Conservation (phyloP, 2,113 vertebrate species). For the Talpa occidentalis region DNA sequence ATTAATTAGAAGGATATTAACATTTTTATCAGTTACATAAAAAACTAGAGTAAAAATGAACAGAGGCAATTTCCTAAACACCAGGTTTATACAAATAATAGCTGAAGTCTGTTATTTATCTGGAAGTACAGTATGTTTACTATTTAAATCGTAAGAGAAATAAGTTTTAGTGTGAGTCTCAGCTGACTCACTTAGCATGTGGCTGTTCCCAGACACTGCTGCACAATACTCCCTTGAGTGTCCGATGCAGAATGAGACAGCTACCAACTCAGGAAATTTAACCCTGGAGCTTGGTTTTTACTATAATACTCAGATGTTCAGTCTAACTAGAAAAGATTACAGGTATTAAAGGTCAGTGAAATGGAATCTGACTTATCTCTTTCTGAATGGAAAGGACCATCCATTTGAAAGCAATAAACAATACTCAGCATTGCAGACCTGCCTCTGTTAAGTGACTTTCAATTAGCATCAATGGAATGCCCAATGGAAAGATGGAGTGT, state of each 20-base stretch:
- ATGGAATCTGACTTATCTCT: constrained; percentile 32
- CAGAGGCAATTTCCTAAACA: neutral
- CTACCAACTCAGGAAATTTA: constrained; percentile 3
- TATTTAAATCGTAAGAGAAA: neutral
- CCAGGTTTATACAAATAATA: neutral
- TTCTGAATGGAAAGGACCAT: constrained; percentile 36
- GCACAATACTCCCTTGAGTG: neutral
- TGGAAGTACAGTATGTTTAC: neutral
- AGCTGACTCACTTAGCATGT: neutral
- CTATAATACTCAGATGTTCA: neutral
- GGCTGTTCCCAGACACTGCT: neutral
- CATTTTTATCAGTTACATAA: constrained; percentile 22
- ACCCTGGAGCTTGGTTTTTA: constrained; percentile 3
- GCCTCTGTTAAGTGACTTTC: constrained; percentile 59
- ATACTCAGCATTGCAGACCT: neutral
- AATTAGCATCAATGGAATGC: constrained; percentile 59
- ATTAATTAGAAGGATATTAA: neutral
- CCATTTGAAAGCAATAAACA: neutral
- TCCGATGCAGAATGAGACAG: neutral
- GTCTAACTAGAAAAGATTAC: constrained; percentile 36
- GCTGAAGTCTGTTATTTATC: neutral
- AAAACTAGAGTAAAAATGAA: neutral
- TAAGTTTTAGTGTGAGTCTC: neutral
- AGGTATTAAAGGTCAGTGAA: constrained; percentile 31
- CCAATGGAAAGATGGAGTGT: constrained; percentile 15